phyloP scores from a whole-genome alignment of 2,888 invertebrate species.

The Scaptomyza cyrtandrae region DNA sequence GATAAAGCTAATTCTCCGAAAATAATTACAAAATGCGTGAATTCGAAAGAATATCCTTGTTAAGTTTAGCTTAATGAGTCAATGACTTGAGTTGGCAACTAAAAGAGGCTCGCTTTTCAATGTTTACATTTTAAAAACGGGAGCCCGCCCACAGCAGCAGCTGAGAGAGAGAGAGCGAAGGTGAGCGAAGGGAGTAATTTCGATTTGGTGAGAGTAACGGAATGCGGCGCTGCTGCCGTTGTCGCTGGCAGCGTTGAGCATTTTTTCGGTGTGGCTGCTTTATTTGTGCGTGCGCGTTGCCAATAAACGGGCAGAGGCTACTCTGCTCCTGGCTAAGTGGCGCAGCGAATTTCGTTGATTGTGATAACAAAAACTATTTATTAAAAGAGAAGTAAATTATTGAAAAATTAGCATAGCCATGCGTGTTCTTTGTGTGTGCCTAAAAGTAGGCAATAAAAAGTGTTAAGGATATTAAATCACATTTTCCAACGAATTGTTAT shows the following conservation, averaged over 20 bases:
- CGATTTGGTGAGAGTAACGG: slow-evolving; percentile 33
- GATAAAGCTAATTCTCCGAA: slow-evolving; percentile 9
- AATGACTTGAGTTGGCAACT: not conserved
- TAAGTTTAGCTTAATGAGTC: not conserved
- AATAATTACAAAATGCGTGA: not conserved
- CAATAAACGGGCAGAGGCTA: slow-evolving; percentile 74
- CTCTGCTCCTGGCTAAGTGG: slow-evolving; percentile 61
- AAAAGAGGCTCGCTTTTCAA: slow-evolving; percentile 22
- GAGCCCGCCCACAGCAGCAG: slow-evolving; percentile 5
- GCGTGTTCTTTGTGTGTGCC: slow-evolving; percentile 5
- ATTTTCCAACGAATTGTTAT: slow-evolving; percentile 25
- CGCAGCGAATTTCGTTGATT: slow-evolving; percentile 62
- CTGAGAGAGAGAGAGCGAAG: slow-evolving; percentile 1
- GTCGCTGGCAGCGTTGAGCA: slow-evolving; percentile 36
- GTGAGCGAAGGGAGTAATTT: slow-evolving; percentile 1
- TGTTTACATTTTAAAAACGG: slow-evolving; percentile 51
- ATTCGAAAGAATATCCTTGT: not conserved
- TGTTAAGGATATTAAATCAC: slow-evolving; percentile 17
- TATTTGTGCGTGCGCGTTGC: slow-evolving; percentile 77
- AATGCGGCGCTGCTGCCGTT: slow-evolving; percentile 38
- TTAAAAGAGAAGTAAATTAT: slow-evolving; percentile 21
- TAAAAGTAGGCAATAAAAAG: slow-evolving; percentile 49
- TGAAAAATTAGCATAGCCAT: slow-evolving; percentile 8
- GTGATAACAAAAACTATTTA: slow-evolving; percentile 57
- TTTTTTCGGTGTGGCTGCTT: slow-evolving; percentile 46